Conservation (phyloP, 2,113 vertebrate genomes). For the Bungarus multicinctus region DNA sequence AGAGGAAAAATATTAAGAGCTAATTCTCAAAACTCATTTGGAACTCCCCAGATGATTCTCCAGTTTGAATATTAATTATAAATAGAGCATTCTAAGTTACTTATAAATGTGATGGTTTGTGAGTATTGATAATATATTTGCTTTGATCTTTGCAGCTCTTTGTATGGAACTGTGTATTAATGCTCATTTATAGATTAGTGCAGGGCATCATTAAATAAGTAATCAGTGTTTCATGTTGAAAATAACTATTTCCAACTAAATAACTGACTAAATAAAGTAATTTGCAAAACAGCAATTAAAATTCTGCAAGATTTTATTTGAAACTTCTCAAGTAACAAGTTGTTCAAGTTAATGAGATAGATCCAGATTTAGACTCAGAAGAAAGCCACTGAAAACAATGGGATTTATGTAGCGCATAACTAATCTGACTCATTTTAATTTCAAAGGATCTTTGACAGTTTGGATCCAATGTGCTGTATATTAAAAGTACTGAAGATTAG, state of each 20-base stretch:
- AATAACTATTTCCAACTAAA: background rate
- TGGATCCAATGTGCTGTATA: background rate
- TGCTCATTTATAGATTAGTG: constrained; percentile 14
- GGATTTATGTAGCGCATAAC: background rate
- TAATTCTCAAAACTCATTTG: background rate
- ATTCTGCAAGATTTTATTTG: background rate
- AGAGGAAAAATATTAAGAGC: background rate
- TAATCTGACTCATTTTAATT: background rate
- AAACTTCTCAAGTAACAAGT: background rate
- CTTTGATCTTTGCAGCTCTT: constrained; percentile 47
- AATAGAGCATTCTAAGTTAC: constrained; percentile 39
- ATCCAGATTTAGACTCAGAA: background rate
- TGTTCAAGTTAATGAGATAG: background rate
- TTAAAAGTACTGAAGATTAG: background rate
- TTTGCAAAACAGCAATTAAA: background rate
- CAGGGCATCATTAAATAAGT: background rate
- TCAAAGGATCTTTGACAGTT: background rate
- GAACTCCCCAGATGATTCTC: constrained; percentile 10
- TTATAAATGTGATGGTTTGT: constrained; percentile 29
- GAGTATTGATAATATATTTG: constrained; percentile 27
- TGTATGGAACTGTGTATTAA: background rate
- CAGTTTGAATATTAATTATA: constrained; percentile 36
- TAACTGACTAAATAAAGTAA: background rate
- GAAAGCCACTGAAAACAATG: background rate
- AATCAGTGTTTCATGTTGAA: background rate